Evolutionary conservation across 2,113 vertebrate species (phyloP).

Genomic region (Clarias magur): DNA sequence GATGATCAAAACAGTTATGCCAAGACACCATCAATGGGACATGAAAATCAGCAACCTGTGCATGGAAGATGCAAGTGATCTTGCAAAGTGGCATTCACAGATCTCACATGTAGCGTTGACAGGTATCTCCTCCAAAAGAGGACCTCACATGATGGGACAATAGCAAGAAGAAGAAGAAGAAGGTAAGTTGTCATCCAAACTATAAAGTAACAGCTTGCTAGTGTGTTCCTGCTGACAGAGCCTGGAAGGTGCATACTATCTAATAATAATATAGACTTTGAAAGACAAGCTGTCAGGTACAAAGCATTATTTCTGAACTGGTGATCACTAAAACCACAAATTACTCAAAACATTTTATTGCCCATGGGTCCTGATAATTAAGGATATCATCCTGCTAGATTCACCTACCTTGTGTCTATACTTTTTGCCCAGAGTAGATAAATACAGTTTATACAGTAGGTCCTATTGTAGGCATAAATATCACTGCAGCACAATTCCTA

Average conservation of each 20-base stretch:
- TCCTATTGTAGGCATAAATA: not conserved
- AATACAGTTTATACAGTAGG: not conserved
- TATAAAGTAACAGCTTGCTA: slow-evolving; percentile 31
- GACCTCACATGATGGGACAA: too few species aligned
- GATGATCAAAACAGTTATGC: too few species aligned
- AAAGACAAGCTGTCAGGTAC: not conserved
- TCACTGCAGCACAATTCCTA: not conserved
- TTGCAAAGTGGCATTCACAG: too few species aligned
- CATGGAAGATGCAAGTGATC: too few species aligned
- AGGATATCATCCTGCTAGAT: not conserved
- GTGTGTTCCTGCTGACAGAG: slow-evolving; percentile 28
- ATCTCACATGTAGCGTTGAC: too few species aligned
- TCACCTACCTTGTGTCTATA: not conserved
- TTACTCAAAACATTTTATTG: not conserved
- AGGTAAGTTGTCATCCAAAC: not conserved
- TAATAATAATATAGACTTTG: not conserved
- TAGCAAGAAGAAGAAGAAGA: too few species aligned
- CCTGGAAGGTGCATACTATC: slow-evolving; percentile 26
- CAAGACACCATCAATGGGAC: too few species aligned
- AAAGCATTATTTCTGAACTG: not conserved
- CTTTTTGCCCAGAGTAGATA: not conserved
- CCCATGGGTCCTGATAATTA: not conserved
- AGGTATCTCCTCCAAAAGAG: too few species aligned
- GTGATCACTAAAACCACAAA: not conserved
- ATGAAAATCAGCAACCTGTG: too few species aligned